A percentile compares a stretch with the other conserved stretches of the same genome.
phyloP scores from a whole-genome alignment of 2,797 vertebrate genomes.

The Sebastes elongatus region DNA sequence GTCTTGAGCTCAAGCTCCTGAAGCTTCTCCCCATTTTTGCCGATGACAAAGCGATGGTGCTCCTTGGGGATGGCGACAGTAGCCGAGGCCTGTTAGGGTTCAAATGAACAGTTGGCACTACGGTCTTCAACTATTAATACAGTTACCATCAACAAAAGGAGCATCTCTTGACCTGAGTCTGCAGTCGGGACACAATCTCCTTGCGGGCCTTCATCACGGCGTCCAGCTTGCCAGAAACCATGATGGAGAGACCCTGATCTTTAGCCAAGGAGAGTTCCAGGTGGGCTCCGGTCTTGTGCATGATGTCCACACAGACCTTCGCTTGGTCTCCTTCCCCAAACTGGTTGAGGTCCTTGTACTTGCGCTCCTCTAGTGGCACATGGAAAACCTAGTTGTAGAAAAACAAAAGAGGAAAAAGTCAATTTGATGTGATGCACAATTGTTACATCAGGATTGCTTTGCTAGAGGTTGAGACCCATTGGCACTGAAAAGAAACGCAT shows the following conservation, averaged over 20 bases:
- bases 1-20: conserved; percentile 99
- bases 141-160: neutral
- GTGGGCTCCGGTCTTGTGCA: conserved; percentile 98
- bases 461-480: neutral
- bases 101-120: neutral
- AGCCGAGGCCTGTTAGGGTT: conserved; percentile 88
- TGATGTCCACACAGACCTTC: conserved; percentile 99
- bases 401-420: neutral
- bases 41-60: conserved; percentile 98
- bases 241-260: conserved; percentile 99
- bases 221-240: conserved; percentile 98
- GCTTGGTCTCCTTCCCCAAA: conserved; percentile 99
- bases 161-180: conserved; percentile 90
- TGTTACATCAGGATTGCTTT: neutral
- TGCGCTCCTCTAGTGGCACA: conserved; percentile 98
- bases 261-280: conserved; percentile 98
- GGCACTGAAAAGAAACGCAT: neutral
- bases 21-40: conserved; percentile 98
- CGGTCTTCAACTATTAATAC: neutral
- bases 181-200: conserved; percentile 98
- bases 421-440: neutral
- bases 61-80: conserved; percentile 98
- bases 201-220: conserved; percentile 99
- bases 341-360: conserved; percentile 99
- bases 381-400: conserved; percentile 90